These are phyloP conservation scores for Heterohyrax brucei DNA, from an alignment of 2,797 vertebrate genomes.

Conservation along the genomic window DNA sequence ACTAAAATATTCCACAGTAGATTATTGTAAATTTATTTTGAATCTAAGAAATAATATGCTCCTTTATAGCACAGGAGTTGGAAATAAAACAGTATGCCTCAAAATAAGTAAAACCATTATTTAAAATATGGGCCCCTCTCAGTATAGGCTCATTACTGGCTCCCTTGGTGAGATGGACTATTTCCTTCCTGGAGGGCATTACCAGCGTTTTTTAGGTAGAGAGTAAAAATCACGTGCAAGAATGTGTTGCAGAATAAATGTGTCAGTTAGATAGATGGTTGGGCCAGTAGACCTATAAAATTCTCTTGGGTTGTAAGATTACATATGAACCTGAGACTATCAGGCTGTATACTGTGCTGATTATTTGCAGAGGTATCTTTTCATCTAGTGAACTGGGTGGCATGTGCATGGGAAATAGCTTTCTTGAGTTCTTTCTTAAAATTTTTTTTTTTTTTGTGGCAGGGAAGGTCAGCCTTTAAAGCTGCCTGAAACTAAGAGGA, in stretches of 20 bases:
- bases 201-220: constrained; percentile 22
- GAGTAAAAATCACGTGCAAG: constrained; percentile 42
- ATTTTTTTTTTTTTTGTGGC: constrained; percentile 82
- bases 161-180: constrained; percentile 25
- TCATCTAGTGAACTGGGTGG: background rate
- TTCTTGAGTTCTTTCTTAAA: constrained; percentile 61
- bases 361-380: constrained; percentile 63
- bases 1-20: constrained; percentile 46
- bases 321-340: background rate
- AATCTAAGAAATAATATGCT: constrained; percentile 46
- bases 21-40: constrained; percentile 66
- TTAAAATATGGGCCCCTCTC: constrained; percentile 67
- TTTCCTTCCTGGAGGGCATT: background rate
- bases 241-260: background rate
- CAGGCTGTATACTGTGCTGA: background rate
- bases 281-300: background rate
- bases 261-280: background rate
- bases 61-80: constrained; percentile 22
- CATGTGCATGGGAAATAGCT: background rate
- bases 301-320: constrained; percentile 26
- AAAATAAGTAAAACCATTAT: constrained; percentile 60
- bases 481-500: constrained; percentile 99
- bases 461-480: constrained; percentile 99
- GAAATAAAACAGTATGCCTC: constrained; percentile 58
- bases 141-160: constrained; percentile 64